Evolutionary conservation across 1,140 invertebrate species (phyloP).

Genomic region (Battus philenor): DNA sequence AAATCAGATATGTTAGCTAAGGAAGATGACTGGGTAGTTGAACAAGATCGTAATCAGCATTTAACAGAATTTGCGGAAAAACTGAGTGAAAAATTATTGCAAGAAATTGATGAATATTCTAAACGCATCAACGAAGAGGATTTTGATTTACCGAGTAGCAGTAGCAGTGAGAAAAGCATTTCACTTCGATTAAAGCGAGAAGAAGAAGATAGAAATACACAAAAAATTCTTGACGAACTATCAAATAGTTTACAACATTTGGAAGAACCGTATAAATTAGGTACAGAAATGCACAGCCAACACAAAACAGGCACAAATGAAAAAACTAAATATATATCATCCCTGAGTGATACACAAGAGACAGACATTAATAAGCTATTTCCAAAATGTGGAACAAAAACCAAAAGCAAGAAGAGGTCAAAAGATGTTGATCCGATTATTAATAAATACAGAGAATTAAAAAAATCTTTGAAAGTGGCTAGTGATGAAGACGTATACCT

Average conservation of each 20-base stretch:
- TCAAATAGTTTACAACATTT: constrained; percentile 73
- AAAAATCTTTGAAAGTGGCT: constrained; percentile 63
- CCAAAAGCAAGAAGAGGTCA: constrained; percentile 67
- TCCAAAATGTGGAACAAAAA: constrained; percentile 65
- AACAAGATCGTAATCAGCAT: constrained; percentile 81
- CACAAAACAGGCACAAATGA: constrained; percentile 77
- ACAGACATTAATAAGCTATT: constrained; percentile 66
- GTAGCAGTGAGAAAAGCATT: constrained; percentile 69
- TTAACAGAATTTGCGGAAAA: constrained; percentile 87
- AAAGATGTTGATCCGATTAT: constrained; percentile 69
- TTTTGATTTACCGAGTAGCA: constrained; percentile 69
- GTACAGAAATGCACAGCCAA: constrained; percentile 76
- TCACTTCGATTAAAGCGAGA: constrained; percentile 58
- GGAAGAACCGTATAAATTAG: constrained; percentile 78
- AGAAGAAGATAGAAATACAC: constrained; percentile 66
- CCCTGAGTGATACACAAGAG: constrained; percentile 57
- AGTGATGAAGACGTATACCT: constrained; percentile 68
- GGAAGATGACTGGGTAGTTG: constrained; percentile 74
- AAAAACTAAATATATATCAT: constrained; percentile 70
- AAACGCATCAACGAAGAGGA: constrained; percentile 73
- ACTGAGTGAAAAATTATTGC: constrained; percentile 82
- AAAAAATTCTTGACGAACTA: constrained; percentile 64
- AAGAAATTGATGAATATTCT: constrained; percentile 84
- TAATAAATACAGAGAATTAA: constrained; percentile 69
- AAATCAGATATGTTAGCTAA: constrained; percentile 71